Conservation (phyloP, 2,113 vertebrate species). For the Ailurus styani region DNA sequence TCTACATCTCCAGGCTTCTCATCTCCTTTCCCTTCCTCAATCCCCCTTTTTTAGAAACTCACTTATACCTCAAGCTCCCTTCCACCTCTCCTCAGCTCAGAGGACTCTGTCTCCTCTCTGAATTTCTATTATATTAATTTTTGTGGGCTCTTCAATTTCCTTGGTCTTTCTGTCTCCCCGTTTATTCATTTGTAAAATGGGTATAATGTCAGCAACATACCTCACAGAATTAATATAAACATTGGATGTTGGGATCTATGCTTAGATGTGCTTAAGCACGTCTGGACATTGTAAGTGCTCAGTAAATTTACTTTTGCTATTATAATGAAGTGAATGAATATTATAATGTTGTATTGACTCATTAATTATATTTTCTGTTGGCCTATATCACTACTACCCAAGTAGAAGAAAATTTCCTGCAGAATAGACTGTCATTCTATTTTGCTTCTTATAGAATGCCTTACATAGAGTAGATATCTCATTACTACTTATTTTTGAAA, state of each 20-base stretch:
- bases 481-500: not conserved
- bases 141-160: not conserved
- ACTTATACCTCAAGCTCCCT: not conserved
- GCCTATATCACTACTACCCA: not conserved
- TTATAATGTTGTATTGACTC: not conserved
- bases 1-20: not conserved
- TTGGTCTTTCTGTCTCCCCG: not conserved
- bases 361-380: not conserved
- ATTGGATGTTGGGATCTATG: not conserved
- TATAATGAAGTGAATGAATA: not conserved
- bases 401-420: not conserved
- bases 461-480: not conserved
- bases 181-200: not conserved
- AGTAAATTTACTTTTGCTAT: not conserved
- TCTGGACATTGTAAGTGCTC: not conserved
- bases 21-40: not conserved
- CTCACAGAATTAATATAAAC: not conserved
- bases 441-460: not conserved
- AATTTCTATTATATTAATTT: not conserved
- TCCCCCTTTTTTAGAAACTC: not conserved
- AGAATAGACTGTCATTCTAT: not conserved
- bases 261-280: not conserved
- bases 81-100: not conserved
- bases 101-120: not conserved
- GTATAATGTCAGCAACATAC: not conserved